phyloP scores from a whole-genome alignment of 1,140 invertebrate genomes.

The Ceratitis capitata region DNA sequence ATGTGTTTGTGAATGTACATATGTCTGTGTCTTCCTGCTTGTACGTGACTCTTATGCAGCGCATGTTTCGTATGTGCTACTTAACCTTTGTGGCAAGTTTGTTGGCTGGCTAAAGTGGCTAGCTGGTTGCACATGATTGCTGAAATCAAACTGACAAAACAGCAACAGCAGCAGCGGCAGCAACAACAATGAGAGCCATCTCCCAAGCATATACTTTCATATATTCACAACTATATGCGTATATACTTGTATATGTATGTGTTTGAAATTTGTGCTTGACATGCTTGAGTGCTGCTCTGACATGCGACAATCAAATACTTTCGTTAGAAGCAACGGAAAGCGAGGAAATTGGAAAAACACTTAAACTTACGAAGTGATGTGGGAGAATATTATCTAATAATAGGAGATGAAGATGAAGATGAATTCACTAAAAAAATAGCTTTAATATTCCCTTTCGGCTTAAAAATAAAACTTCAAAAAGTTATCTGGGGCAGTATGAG shows the following conservation, averaged over 20 bases:
- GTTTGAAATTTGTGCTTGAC: neutral
- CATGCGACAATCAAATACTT: neutral
- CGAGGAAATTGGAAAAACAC: neutral
- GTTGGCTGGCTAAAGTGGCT: slow-evolving; percentile 26
- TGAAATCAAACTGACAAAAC: neutral
- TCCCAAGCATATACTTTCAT: neutral
- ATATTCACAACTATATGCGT: neutral
- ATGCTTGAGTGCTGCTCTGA: neutral
- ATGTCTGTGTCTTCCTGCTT: neutral
- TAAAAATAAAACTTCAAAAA: no score
- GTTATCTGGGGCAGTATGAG: no score
- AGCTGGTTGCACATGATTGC: slow-evolving; percentile 27
- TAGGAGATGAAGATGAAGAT: no score
- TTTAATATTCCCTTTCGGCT: no score
- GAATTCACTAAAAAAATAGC: no score
- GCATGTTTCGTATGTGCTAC: neutral
- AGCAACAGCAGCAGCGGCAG: no score
- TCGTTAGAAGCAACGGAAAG: neutral
- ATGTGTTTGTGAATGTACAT: neutral
- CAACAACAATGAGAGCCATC: no score
- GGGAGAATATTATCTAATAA: no score
- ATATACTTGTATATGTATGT: neutral
- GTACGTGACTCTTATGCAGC: slow-evolving; percentile 26
- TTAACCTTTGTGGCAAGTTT: slow-evolving; percentile 36
- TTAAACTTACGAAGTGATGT: neutral